Conservation (phyloP, 1,140 invertebrate genomes). For the Dendroctonus ponderosae region DNA sequence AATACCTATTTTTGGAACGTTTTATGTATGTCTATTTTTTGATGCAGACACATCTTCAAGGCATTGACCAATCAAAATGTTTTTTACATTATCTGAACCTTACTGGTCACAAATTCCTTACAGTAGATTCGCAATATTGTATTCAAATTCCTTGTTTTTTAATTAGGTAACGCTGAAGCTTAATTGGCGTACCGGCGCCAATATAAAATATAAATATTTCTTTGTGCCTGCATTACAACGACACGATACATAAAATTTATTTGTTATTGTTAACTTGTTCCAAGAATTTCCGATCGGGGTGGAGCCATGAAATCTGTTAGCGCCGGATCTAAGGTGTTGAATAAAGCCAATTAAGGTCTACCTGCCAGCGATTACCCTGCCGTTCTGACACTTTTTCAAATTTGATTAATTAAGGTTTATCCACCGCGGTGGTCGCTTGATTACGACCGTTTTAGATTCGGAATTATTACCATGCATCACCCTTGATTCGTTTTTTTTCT, state of each 20-base stretch:
- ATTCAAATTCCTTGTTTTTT: constrained; percentile 17
- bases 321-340: constrained; percentile 31
- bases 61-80: no score
- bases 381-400: constrained; percentile 21
- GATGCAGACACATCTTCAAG: no score
- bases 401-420: constrained; percentile 31
- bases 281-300: constrained; percentile 19
- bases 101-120: not conserved
- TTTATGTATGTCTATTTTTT: no score
- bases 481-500: constrained; percentile 6
- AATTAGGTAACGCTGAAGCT: constrained; percentile 5
- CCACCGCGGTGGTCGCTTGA: constrained; percentile 27
- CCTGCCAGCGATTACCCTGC: constrained; percentile 9
- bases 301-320: constrained; percentile 22
- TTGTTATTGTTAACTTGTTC: constrained; percentile 26
- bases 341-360: constrained; percentile 27
- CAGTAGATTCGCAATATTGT: constrained; percentile 1
- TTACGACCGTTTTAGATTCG: constrained; percentile 13
- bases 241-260: constrained; percentile 23
- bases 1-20: no score
- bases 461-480: constrained; percentile 17
- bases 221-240: constrained; percentile 12
- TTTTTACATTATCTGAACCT: no score
- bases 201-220: constrained; percentile 24
- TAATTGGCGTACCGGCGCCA: constrained; percentile 19